phyloP scores from a whole-genome alignment of 2,797 vertebrate genomes.

The Myioborus melanocephalus region DNA sequence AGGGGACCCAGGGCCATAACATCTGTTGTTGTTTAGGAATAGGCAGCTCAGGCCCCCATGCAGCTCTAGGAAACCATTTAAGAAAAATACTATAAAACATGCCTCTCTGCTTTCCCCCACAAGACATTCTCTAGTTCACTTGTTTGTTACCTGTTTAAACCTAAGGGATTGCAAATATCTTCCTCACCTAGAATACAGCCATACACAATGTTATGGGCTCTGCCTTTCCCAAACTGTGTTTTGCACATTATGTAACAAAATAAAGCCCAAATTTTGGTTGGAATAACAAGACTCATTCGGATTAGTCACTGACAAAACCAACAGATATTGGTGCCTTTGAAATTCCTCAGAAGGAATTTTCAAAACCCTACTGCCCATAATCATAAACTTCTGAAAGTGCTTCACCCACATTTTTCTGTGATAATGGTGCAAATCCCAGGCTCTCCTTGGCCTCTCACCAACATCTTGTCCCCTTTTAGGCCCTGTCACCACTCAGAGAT shows the following conservation, averaged over 20 bases:
- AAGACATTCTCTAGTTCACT: background rate
- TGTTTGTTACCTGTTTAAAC: background rate
- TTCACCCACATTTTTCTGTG: background rate
- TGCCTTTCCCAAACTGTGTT: background rate
- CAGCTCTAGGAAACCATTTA: background rate
- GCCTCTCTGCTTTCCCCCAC: fast-evolving
- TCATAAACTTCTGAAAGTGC: background rate
- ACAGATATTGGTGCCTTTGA: background rate
- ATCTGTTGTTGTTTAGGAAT: background rate
- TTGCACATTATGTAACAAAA: background rate
- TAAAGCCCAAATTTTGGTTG: background rate
- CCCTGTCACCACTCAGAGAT: fast-evolving
- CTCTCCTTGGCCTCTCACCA: no score
- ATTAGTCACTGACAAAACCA: background rate
- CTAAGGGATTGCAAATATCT: background rate
- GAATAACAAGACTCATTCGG: fast-evolving
- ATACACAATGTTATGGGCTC: fast-evolving
- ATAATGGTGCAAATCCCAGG: fast-evolving
- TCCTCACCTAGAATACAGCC: background rate
- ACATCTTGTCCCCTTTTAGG: fast-evolving
- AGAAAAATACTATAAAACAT: background rate
- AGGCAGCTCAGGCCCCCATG: background rate
- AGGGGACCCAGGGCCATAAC: background rate
- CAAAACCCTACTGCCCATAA: background rate
- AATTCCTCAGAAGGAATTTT: background rate